Evolutionary conservation across 2,113 vertebrate genomes (phyloP).

Genomic region (Alaudala cheleensis): DNA sequence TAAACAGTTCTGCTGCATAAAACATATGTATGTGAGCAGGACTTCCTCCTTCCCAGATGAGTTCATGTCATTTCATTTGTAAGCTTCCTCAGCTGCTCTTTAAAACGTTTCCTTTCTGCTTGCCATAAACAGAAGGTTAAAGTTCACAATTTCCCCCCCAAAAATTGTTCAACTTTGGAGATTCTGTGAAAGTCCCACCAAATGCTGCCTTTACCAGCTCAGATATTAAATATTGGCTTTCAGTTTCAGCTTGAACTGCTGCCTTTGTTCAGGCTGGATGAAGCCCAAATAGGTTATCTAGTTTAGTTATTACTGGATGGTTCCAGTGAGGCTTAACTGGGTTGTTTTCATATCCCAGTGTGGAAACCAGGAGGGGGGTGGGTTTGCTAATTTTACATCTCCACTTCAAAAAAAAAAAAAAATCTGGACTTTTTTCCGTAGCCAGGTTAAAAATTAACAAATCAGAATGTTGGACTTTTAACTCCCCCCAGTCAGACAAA

Average conservation of each 20-base stretch:
- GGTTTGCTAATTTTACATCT: background rate
- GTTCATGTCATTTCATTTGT: background rate
- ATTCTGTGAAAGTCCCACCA: conserved; percentile 23
- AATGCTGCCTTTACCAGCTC: conserved; percentile 9
- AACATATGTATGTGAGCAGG: background rate
- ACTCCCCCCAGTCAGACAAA: background rate
- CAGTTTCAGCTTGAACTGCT: conserved; percentile 41
- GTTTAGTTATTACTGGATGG: conserved; percentile 40
- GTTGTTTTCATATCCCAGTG: background rate
- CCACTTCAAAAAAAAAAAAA: background rate
- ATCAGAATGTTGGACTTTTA: conserved; percentile 42
- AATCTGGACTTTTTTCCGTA: background rate
- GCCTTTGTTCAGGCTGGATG: conserved; percentile 62
- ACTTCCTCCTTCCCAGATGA: conserved; percentile 42
- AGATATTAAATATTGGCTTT: conserved; percentile 57
- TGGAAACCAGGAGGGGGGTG: background rate
- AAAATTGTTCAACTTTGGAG: background rate
- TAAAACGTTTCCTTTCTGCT: background rate
- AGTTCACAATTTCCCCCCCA: background rate
- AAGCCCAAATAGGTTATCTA: conserved; percentile 53
- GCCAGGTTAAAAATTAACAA: conserved; percentile 49
- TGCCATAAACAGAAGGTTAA: background rate
- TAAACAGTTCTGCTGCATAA: conserved; percentile 42
- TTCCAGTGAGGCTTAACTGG: conserved; percentile 29
- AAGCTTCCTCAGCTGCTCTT: background rate